phyloP scores from a whole-genome alignment of 2,888 invertebrate genomes.

The Heliconius aoede region DNA sequence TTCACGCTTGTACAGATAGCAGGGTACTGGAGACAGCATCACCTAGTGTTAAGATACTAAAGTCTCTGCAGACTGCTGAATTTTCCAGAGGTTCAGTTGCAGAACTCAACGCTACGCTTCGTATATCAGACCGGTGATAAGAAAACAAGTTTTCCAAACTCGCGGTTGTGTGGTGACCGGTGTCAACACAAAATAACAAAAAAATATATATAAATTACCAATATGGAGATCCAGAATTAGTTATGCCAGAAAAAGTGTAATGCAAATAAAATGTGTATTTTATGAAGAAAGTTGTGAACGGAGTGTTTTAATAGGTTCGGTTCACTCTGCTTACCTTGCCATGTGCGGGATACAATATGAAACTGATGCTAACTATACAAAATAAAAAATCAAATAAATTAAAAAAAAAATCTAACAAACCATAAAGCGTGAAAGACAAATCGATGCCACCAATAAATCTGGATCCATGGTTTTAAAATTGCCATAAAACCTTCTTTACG shows the following conservation, averaged over 20 bases:
- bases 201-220: no score
- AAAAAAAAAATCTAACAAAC: neutral
- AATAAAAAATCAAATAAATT: neutral
- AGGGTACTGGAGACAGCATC: neutral
- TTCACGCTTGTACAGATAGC: neutral
- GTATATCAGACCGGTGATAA: neutral
- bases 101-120: neutral
- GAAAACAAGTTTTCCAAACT: no score
- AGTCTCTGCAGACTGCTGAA: no score
- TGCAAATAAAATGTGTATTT: no score
- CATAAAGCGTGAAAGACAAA: neutral
- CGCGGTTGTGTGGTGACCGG: no score
- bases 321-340: no score
- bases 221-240: no score
- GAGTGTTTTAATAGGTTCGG: no score
- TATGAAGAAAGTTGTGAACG: no score
- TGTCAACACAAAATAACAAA: no score
- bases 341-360: neutral
- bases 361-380: no score
- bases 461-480: slow-evolving; percentile 1
- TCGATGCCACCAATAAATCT: neutral
- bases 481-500: slow-evolving; percentile 10
- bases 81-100: neutral
- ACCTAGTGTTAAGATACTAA: neutral
- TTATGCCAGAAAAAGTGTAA: no score